Base-by-base conservation (phyloP, 1,140 invertebrate species). In the Zaprionus kolodkinae region DNA sequence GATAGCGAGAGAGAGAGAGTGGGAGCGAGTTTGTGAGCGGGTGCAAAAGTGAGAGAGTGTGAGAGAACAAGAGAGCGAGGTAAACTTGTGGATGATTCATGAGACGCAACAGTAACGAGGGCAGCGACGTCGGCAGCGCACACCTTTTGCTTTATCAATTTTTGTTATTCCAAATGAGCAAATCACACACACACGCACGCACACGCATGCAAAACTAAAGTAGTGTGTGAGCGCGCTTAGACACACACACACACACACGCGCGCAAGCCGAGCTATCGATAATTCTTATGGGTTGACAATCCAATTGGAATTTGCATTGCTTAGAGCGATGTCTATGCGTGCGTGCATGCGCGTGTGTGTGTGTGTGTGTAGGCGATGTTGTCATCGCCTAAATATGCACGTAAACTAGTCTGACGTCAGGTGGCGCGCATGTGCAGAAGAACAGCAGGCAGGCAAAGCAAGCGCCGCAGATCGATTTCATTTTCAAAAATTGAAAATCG, bases 371-470 rank as follows among this genome's bases (percentile, higher is more conserved):
- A 54, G 25, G n/a, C 64, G 81, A 89, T 90, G 85, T 85, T 89
- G 86, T 89, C 85, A 89, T 90, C 85, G 73, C 54, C 64, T 17
- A 72, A 90, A 85, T 76, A 88, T 81, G 68, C 54, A 54, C 36
- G 38, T 17, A 5, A 21, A n/a, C n/a, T 6, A 50, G 9, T n/a
- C 55, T 35, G 55, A 38, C 43, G 56, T 59, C 45, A 69, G 48
- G 21, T 30, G 65, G 43, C 68, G 69, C 68, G 61, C 60, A 76
- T 71, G 68, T 72, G 74, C 74, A 66, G n/a, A 74, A 21, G 21
- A 21, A 21, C 21, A 21, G 21, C 21, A 21, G 21, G 21, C 21
- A 21, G 21, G 21, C 21, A 21, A 21, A 1, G 1, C 21, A 21
- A 21, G 21, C 21, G 21, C 21, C 21, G 21, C 21, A 56, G 50